Conservation (phyloP, 2,888 invertebrate species). For the Lymantria monacha region DNA sequence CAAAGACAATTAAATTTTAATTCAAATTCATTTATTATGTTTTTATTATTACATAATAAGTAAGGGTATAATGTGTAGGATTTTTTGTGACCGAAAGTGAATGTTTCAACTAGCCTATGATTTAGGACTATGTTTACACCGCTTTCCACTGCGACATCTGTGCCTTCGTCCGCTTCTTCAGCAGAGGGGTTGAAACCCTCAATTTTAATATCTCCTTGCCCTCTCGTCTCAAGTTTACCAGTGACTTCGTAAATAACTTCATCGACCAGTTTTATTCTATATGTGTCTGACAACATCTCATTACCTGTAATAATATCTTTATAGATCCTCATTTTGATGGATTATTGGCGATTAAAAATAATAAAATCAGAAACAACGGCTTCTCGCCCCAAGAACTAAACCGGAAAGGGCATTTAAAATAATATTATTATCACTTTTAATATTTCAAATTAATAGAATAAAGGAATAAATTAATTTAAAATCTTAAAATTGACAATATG, state of each 20-base stretch:
- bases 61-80: conserved; percentile 94
- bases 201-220: conserved; percentile 89
- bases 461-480: too few species aligned
- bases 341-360: conserved; percentile 80
- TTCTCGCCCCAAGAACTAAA: conserved; percentile 78
- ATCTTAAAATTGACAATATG: too few species aligned
- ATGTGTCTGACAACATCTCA: conserved; percentile 99
- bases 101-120: conserved; percentile 93
- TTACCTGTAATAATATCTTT: conserved; percentile 98
- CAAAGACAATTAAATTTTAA: too few species aligned
- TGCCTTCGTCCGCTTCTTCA: conserved; percentile 93
- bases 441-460: too few species aligned
- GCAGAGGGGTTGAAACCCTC: conserved; percentile 97
- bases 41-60: too few species aligned
- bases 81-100: conserved; percentile 94
- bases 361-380: conserved; percentile 82
- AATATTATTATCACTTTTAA: too few species aligned
- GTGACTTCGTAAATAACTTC: conserved; percentile 97
- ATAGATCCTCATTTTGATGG: conserved; percentile 94
- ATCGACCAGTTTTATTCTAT: conserved; percentile 95
- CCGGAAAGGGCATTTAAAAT: conserved; percentile 75
- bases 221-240: conserved; percentile 90
- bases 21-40: too few species aligned
- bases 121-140: conserved; percentile 97
- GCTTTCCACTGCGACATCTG: conserved; percentile 86